Evolutionary conservation across 2,113 vertebrate species (phyloP).

Genomic region (Nothocercus julius): DNA sequence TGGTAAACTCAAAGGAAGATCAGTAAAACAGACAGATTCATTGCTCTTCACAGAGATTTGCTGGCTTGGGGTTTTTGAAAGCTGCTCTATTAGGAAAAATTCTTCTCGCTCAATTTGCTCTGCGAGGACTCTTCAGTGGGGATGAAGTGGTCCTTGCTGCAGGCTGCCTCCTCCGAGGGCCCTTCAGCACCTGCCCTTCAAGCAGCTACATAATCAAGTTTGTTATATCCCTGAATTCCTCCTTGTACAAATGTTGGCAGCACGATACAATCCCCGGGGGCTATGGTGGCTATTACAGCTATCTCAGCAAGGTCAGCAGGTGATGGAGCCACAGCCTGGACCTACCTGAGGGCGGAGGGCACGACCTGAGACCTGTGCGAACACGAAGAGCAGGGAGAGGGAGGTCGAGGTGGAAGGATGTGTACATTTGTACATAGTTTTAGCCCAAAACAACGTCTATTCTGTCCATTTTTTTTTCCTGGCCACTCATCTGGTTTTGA

Average conservation of each 20-base stretch:
- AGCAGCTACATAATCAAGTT: background rate
- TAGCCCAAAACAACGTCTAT: background rate
- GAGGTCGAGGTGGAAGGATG: background rate
- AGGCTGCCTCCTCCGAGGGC: background rate
- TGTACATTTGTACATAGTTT: background rate
- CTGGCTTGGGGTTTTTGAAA: background rate
- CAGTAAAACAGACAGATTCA: background rate
- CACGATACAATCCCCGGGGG: background rate
- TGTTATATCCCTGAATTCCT: background rate
- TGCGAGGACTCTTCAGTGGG: background rate
- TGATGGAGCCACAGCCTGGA: background rate
- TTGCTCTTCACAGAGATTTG: background rate
- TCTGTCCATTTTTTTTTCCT: background rate
- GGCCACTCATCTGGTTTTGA: background rate
- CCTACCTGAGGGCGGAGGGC: background rate
- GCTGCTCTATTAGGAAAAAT: background rate
- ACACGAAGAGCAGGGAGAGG: accelerated
- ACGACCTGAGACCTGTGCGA: background rate
- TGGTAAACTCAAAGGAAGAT: background rate
- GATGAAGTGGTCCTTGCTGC: background rate
- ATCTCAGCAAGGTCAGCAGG: background rate
- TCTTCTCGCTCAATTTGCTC: background rate
- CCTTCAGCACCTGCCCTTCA: background rate
- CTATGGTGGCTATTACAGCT: background rate
- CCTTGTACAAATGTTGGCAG: background rate